Evolutionary conservation across 2,113 vertebrate species (phyloP), one percentile per base, ranked within the genome.

Genomic region (Clarias batrachus): DNA sequence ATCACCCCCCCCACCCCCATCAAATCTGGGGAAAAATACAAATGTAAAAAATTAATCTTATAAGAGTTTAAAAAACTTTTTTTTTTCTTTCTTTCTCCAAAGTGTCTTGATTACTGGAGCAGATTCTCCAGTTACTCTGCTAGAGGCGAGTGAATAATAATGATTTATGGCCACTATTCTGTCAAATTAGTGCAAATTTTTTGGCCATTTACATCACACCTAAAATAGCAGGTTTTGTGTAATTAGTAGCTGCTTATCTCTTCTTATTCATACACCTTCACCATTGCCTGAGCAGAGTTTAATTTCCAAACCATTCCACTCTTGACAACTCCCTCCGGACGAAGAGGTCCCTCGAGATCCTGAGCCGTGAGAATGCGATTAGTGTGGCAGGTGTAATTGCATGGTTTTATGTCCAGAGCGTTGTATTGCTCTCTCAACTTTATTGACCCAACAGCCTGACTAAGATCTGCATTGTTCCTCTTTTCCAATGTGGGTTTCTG

Each of bases 311-410:
- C 77, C 63, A 9, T 27, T 81, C 65, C 33, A n/a, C 30, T 81
- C 77, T 25, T 1, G 23, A 11, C 65, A 81, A 19, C 23, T 37
- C 78, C 16, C 16, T 56, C 48, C 6, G 25, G 78, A 71, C 19
- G 33, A 12, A 52, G 11, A n/a, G 66, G 21, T 71, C 66, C 78
- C 66, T 25, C 2, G 33, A 60, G 85, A 81, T 70, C 23, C 63
- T 6, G 23, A 54, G 54, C 63, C 48, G 48, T 6, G 33, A 48
- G 48, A 59, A 70, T 33, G 25, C 62, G 77, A 81, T 81, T 86
- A 73, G 78, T 70, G 66, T 73, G 54, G 52, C 33, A 25, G 78
- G 30, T 23, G 66, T 86, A 86, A 86, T 86, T 80, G 76, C 63
- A 56, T 41, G 84, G 52, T 86, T 57, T 70, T 86, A 80, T 86